A percentile compares a stretch with the other conserved stretches of the same genome.
These are phyloP conservation scores for Nestor notabilis DNA, from an alignment of 2,113 vertebrate genomes.

Conservation along the genomic window DNA sequence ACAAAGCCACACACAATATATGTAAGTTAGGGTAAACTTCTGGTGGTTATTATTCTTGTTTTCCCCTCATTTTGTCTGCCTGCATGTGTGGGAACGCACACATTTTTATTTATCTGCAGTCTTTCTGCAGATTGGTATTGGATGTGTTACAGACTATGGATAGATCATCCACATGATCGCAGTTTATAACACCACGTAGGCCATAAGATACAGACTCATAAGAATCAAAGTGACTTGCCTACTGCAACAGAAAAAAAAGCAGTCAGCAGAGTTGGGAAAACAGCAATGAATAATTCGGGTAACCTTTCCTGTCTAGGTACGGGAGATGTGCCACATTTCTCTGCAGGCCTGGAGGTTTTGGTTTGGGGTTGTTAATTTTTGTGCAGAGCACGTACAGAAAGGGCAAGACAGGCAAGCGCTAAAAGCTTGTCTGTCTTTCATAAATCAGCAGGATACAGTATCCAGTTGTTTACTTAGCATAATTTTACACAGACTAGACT, in stretches of 20 bases:
- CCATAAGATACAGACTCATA: background rate
- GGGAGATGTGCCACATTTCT: background rate
- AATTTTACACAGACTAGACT: constrained; percentile 60
- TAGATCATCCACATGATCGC: rapidly evolving
- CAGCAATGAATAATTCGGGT: background rate
- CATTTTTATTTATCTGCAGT: background rate
- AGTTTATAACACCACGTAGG: background rate
- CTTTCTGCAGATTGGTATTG: background rate
- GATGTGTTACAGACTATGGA: background rate
- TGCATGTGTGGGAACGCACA: background rate
- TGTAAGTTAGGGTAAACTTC: background rate
- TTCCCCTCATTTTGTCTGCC: background rate
- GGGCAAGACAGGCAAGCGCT: background rate
- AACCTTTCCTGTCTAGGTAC: background rate
- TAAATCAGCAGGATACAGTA: constrained; percentile 42
- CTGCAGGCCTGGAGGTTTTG: background rate
- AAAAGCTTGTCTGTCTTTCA: constrained; percentile 16
- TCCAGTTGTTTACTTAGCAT: constrained; percentile 66
- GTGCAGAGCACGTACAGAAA: background rate
- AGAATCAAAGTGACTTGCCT: background rate
- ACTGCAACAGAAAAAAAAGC: background rate
- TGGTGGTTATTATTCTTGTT: background rate
- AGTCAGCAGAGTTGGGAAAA: background rate
- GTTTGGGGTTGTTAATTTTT: constrained; percentile 2
- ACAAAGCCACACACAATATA: background rate